Evolutionary conservation across 2,888 invertebrate genomes (phyloP).

Genomic region (Itoplectis maculator): DNA sequence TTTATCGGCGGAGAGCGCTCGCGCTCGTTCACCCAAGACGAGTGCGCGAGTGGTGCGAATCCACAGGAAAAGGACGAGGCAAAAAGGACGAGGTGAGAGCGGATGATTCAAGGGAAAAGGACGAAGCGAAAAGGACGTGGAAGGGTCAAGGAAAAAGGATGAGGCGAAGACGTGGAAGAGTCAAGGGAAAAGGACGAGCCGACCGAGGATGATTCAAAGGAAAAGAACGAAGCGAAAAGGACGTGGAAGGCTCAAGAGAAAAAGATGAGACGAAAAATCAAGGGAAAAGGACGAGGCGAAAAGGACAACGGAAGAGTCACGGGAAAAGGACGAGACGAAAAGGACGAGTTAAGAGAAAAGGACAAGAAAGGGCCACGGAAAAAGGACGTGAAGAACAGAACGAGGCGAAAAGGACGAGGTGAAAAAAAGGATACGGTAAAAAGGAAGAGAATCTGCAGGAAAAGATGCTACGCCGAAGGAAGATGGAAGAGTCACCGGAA

Average conservation of each 20-base stretch:
- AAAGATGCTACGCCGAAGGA: neutral
- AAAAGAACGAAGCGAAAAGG: neutral
- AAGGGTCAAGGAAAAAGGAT: neutral
- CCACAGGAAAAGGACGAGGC: neutral
- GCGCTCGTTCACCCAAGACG: slow-evolving; percentile 57
- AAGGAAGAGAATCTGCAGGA: no score
- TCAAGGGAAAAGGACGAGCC: neutral
- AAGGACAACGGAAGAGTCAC: no score
- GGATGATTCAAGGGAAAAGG: neutral
- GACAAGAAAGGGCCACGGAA: slow-evolving; percentile 8
- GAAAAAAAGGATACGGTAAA: no score
- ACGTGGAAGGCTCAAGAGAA: no score
- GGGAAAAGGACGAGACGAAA: no score
- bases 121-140: neutral
- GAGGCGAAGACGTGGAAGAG: neutral
- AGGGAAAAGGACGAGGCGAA: neutral
- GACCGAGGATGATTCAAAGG: neutral
- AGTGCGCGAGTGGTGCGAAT: slow-evolving; percentile 35
- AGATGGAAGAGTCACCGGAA: neutral
- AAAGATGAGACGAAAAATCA: neutral
- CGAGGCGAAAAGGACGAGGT: neutral
- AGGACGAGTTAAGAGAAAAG: no score
- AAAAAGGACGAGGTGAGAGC: neutral
- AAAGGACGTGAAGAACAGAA: slow-evolving; percentile 2
- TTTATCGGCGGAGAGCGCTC: slow-evolving; percentile 73